Conservation (phyloP, 2,797 vertebrate species). For the Acanthis flammea region DNA sequence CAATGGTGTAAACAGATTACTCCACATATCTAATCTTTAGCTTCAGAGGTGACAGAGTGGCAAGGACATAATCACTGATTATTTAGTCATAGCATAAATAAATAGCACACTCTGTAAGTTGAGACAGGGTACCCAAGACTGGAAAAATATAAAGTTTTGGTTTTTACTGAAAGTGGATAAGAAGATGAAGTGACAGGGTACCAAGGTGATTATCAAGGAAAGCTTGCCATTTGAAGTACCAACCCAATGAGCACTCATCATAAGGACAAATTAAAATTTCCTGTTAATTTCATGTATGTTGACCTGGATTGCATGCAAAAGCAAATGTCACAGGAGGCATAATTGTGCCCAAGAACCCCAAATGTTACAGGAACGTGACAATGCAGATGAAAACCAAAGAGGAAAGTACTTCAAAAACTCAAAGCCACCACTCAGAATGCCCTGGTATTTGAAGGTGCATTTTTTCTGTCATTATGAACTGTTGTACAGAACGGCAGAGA, state of each 20-base stretch:
- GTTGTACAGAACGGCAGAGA: not conserved
- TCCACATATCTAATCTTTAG: not conserved
- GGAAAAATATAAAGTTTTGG: not conserved
- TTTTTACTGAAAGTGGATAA: not conserved
- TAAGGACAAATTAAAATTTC: not conserved
- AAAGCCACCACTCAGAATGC: not conserved
- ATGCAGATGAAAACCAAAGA: not conserved
- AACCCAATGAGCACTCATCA: not conserved
- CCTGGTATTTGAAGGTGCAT: not conserved
- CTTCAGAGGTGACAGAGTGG: not conserved
- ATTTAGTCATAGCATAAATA: not conserved
- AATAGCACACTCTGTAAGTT: not conserved
- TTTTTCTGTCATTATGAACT: not conserved
- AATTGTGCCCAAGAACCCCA: not conserved
- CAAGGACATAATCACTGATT: not conserved
- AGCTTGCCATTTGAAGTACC: not conserved
- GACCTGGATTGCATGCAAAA: not conserved
- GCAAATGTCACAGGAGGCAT: not conserved
- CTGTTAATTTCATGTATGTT: not conserved
- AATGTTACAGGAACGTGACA: not conserved
- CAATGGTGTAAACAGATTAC: not conserved
- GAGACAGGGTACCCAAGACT: not conserved
- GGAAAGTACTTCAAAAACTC: not conserved
- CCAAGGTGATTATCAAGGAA: not conserved
- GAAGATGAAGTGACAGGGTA: not conserved